These are phyloP conservation scores for Drosophila multiciliata DNA, from an alignment of 2,888 invertebrate genomes.

Conservation along the genomic window DNA sequence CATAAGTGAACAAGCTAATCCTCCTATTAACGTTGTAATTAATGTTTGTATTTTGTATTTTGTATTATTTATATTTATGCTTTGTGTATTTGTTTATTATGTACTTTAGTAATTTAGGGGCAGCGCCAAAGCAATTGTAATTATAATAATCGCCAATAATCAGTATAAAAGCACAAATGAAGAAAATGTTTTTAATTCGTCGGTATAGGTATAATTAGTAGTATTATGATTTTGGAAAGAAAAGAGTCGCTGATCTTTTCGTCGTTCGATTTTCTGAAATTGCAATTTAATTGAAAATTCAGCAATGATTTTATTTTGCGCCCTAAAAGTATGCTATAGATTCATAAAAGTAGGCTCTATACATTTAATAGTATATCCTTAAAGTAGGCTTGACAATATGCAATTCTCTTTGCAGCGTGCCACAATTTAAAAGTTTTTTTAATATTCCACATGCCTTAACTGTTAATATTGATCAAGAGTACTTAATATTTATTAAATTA, in stretches of 20 bases:
- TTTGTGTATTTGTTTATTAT: neutral
- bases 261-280: neutral
- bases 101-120: conserved; percentile 6
- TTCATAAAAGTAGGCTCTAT: neutral
- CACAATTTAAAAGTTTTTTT: neutral
- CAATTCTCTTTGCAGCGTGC: neutral
- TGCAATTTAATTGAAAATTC: too few relatives aligned
- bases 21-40: neutral
- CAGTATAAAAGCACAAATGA: neutral
- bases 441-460: neutral
- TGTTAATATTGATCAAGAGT: neutral
- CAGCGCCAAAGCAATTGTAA: conserved; percentile 8
- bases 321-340: neutral
- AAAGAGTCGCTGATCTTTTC: neutral
- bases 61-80: neutral
- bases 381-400: neutral
- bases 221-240: neutral
- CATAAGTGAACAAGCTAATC: conserved; percentile 58
- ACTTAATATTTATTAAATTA: neutral
- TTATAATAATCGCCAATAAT: neutral
- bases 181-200: neutral
- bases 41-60: conserved; percentile 7
- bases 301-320: neutral
- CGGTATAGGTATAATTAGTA: too few relatives aligned
- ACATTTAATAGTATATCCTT: neutral